Evolutionary conservation across 30 jellyfish, hydroid and myxozoan species (phyloP), one percentile per base, ranked within the genome.

Genomic region (Sanderia malayensis): DNA sequence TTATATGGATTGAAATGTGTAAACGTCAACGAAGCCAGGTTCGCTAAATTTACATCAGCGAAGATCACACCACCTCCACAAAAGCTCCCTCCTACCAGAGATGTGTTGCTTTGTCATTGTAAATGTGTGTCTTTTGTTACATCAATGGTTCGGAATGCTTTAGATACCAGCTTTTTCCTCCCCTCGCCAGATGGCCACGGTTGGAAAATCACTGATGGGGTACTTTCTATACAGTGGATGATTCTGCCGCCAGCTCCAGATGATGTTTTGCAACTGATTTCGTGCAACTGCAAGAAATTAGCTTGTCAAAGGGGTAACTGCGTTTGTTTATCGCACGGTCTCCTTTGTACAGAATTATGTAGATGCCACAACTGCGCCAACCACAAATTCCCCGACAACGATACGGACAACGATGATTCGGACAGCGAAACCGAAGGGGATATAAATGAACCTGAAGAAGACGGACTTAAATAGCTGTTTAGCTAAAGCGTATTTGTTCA

Each of bases 21-120:
- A 26, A 72, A 29, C 52, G 4, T 46, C 6, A 58, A 72, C 41
- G 85, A 72, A 19, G 85, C 83, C 9, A 71, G 83, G 52, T 72
- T 11, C 78, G 26, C 1, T 17, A 72, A 47, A 9, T 72, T 72
- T 26, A 27, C 25, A 17, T 26, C 66, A 7, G 25, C 22, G 22
- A 47, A 49, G 21, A 55, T 10, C 13, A 47, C 29, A 2, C 80
- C 78, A 4, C 80, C 57, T 10, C 85, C 85, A 3, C 85, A 72
- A 47, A 34, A 72, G 23, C 80, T 72, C 1, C 85, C 85, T 2
- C 85, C 85, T n/a, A 72, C 76, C 17, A 20, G 58, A 22, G 85
- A 72, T 29, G 82, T 58, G 29, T 33, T 72, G 34, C 62, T 72
- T 1, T 33, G 27, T 8, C 85, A 72, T 26, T 25, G 59, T 11